Base-by-base conservation (phyloP, 2,888 invertebrate species). In the Nymphalis urticae region DNA sequence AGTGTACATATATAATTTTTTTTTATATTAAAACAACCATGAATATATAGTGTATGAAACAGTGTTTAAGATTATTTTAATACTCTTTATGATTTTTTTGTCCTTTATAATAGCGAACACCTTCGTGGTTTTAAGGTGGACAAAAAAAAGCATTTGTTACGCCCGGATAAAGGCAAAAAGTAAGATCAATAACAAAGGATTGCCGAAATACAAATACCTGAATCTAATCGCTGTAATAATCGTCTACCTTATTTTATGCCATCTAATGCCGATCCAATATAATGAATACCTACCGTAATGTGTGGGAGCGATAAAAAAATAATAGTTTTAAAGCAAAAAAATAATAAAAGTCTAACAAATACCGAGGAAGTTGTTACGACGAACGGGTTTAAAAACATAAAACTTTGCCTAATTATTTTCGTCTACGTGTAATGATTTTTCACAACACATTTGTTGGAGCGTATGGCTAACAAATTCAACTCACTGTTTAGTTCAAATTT, bases 121-220 rank as follows among this genome's bases (percentile, higher is more conserved):
- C 42, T 58, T 42, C 10, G 58, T 58, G 42, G 58, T 58, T 58
- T 42, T 42, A 58, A 62, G 19, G 24, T 24, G 16, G 50, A 48
- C 42, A 67, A 62, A 67, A 67, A 32, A 60, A 24, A n/a, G 24
- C n/a, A 56, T 67, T 58, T 69, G 70, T 61, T 62, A 71, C 56
- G 61, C 53, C 62, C 53, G 62, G 68, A 66, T 27, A 58, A 58
- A 64, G 68, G 58, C 68, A 73, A 75, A 75, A 75, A 74, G 59
- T 48, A 69, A 68, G 72, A 72, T 73, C 68, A 73, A 67, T 73
- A 74, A 75, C 73, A 75, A 74, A 70, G 75, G 70, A 68, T 70
- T 71, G 72, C 72, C 72, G 70, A 72, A 72, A 73, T 72, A 73
- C 71, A 75, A 75, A 75, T 72, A 71, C 58, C 69, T 70, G 65